Evolutionary conservation across 2,888 invertebrate genomes (phyloP).

Genomic region (Ecliptopera silaceata): DNA sequence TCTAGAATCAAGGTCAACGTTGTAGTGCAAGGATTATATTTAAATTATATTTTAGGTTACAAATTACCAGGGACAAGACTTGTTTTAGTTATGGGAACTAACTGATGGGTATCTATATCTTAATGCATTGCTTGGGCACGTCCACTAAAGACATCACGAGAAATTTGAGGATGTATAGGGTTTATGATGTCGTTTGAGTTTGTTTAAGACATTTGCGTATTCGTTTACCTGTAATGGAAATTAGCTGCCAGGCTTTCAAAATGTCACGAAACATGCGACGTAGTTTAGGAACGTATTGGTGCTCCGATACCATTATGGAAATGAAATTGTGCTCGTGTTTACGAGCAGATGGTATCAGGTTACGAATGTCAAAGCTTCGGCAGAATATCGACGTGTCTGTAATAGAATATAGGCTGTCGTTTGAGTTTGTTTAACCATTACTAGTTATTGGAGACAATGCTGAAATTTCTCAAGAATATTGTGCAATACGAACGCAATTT

Average conservation of each 20-base stretch:
- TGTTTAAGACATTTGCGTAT: too few relatives aligned
- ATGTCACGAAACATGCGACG: conserved; percentile 29
- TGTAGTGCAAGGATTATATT: too few relatives aligned
- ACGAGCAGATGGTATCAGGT: conserved; percentile 32
- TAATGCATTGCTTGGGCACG: too few relatives aligned
- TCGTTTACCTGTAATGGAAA: conserved; percentile 6
- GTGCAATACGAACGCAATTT: too few relatives aligned
- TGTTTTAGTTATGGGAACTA: too few relatives aligned
- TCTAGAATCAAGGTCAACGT: too few relatives aligned
- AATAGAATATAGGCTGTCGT: conserved; percentile 15
- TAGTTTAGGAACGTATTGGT: conserved; percentile 20
- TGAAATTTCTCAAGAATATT: not conserved
- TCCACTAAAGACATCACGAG: too few relatives aligned
- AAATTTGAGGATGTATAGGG: too few relatives aligned
- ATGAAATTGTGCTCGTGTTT: conserved; percentile 37
- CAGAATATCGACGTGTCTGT: conserved; percentile 17
- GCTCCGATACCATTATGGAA: conserved; percentile 30
- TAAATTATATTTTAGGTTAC: too few relatives aligned
- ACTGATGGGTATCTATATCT: too few relatives aligned
- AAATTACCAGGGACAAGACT: too few relatives aligned
- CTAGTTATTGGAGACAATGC: not conserved
- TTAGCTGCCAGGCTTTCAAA: conserved; percentile 14
- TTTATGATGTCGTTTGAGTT: too few relatives aligned
- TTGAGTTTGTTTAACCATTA: not conserved
- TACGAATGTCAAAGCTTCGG: conserved; percentile 28